Base-by-base conservation (phyloP, 2,113 vertebrate species). In the Morone chrysops region DNA sequence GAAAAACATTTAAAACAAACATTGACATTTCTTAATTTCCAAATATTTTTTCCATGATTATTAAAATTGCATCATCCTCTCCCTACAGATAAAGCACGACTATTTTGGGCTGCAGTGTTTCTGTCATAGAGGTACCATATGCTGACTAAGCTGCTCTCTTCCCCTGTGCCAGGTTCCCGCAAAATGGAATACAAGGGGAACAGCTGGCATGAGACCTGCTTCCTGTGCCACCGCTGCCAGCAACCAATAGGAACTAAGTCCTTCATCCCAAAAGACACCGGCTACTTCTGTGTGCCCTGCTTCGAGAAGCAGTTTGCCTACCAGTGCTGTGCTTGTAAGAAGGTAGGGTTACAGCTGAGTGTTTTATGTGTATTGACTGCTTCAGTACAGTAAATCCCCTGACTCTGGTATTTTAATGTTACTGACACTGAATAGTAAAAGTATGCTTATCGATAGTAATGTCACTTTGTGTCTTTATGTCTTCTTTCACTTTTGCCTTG, bases 171-270 rank as follows among this genome's bases (percentile, higher is more conserved):
- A 99, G 98, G 98, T 60, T 97, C 98, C 63, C 97, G 98, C 78
- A 99, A 99, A 95, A 99, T 99, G 97, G 98, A 99, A 87, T 97
- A 99, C 87, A 99, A 98, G 90, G 97, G 97, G 79, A 98, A 96
- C 94, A 99, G 97, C 94, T 99, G 98, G 98, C 98, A 99, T 0
- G 98, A 99, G 96, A 98, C 97, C 76, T 99, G 98, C 92, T 99
- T 99, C 82, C 94, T 96, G 92, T 99, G 98, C 90, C 95, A 95
- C 78, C 97, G 92, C 83, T 99, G 98, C 92, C 97, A 98, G 68
- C 97, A 99, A 92, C 98, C 98, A 10, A 99, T 99, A 13, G 98
- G 98, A 92, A 99, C 97, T 79, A 99, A 99, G 95, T 98, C 97
- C 91, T 99, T 99, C 93, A 99, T 99, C 93, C 98, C 98, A 1